These are phyloP conservation scores for Mamestra brassicae DNA, from an alignment of 2,888 invertebrate genomes.

Conservation along the genomic window DNA sequence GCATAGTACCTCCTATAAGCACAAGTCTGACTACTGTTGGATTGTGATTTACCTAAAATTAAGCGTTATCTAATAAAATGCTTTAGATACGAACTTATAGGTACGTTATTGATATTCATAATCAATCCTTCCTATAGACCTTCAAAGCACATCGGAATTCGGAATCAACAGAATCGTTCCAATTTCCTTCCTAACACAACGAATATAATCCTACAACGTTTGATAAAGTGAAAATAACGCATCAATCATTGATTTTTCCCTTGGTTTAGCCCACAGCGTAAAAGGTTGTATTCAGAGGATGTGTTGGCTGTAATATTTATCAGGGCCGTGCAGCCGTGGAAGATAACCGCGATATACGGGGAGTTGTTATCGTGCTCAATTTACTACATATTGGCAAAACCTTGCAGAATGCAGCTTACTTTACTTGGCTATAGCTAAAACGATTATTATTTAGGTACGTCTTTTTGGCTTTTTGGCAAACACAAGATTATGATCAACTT, in stretches of 20 bases:
- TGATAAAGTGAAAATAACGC: conserved; percentile 46
- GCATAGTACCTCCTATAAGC: too few species aligned
- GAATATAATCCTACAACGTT: conserved; percentile 17
- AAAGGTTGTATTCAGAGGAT: conserved; percentile 47
- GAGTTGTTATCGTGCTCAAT: conserved; percentile 57
- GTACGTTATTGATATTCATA: background rate
- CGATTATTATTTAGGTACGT: too few species aligned
- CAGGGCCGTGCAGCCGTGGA: conserved; percentile 52
- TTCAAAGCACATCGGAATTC: conserved; percentile 6
- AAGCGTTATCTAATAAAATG: too few species aligned
- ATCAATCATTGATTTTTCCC: conserved; percentile 56
- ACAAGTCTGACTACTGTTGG: too few species aligned
- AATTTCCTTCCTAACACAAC: conserved; percentile 23
- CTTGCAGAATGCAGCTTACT: conserved; percentile 47
- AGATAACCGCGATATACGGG: conserved; percentile 62
- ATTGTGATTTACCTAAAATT: too few species aligned
- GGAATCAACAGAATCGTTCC: conserved; percentile 6
- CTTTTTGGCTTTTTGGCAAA: background rate
- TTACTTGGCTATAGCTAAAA: background rate
- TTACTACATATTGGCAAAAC: conserved; percentile 61
- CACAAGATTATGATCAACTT: too few species aligned
- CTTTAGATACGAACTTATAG: too few species aligned
- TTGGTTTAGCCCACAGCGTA: conserved; percentile 35
- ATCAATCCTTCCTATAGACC: conserved; percentile 1
- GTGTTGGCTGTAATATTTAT: conserved; percentile 54